Evolutionary conservation across 2,797 vertebrate species (phyloP).

Genomic region (Cossypha dichroa): DNA sequence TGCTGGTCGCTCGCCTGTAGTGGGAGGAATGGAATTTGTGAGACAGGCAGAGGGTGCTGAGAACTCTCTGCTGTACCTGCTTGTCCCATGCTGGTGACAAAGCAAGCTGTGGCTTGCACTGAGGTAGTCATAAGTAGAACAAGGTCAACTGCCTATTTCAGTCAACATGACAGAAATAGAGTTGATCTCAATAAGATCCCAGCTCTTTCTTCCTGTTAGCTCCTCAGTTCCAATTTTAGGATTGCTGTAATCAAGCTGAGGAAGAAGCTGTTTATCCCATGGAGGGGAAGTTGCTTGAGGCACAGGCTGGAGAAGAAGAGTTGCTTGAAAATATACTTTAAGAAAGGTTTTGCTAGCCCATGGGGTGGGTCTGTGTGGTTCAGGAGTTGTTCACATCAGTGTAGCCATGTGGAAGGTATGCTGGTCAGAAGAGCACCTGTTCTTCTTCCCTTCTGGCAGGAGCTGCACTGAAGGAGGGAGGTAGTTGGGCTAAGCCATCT

Average conservation of each 20-base stretch:
- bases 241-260: slow-evolving; percentile 45
- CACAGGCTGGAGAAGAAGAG: neutral
- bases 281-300: neutral
- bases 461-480: neutral
- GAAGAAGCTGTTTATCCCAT: neutral
- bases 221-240: slow-evolving; percentile 51
- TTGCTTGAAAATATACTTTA: neutral
- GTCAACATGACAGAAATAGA: slow-evolving; percentile 56
- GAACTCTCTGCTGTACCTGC: neutral
- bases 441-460: neutral
- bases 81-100: neutral
- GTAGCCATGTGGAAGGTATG: neutral
- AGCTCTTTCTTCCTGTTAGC: slow-evolving; percentile 50
- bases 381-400: neutral
- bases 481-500: neutral
- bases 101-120: neutral
- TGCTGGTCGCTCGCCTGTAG: rapidly evolving
- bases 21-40: neutral
- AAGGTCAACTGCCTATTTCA: slow-evolving; percentile 53
- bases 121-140: slow-evolving; percentile 31
- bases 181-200: slow-evolving; percentile 53
- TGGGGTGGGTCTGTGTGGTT: neutral
- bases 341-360: neutral
- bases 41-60: neutral
- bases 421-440: neutral